Evolutionary conservation across 2,113 vertebrate genomes (phyloP), one percentile per base, ranked within the genome.

Genomic region (Protobothrops flavoviridis): DNA sequence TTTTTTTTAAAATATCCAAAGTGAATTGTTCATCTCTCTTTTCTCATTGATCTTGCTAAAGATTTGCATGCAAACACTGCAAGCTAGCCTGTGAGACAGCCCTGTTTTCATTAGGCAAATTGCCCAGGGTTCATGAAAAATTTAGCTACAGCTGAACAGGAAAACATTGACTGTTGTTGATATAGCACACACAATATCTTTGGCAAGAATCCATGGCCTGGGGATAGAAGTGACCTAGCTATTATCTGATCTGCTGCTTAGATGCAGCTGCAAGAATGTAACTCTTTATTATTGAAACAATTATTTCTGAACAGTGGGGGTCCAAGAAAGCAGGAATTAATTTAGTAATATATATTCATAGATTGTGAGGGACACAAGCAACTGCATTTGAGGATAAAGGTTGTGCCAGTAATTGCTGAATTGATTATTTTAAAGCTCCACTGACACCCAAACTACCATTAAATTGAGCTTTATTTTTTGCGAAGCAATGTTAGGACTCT

Each of bases 331-430:
- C 91, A 48, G 0, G 48, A 69, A 56, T 69, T 93, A 93, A 92
- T 59, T 94, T 95, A 94, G 33, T 94, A 94, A 50, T 48, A 88
- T 52, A 89, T 96, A 96, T 96, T 94, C 50, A 96, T 95, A 95
- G 95, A 85, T 93, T 91, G 89, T 93, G 90, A 94, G 95, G 85
- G 95, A 96, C 90, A 97, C 93, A 97, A 94, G 95, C 43, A 92
- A 93, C 74, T 95, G 87, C 91, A 94, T 90, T 96, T 92, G 97
- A 96, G 97, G 96, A 93, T 90, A 50, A 92, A 93, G 94, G 93
- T 50, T 95, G 43, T 95, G 96, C 96, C 94, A 96, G 96, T 96
- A 97, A 97, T 95, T 96, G 96, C 94, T 93, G 96, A 97, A 97
- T 89, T 95, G 96, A 95, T 26, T 96, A 96, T 97, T 96, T 29